Base-by-base conservation (phyloP, 2,888 invertebrate species). In the Eupithecia pulchellata region DNA sequence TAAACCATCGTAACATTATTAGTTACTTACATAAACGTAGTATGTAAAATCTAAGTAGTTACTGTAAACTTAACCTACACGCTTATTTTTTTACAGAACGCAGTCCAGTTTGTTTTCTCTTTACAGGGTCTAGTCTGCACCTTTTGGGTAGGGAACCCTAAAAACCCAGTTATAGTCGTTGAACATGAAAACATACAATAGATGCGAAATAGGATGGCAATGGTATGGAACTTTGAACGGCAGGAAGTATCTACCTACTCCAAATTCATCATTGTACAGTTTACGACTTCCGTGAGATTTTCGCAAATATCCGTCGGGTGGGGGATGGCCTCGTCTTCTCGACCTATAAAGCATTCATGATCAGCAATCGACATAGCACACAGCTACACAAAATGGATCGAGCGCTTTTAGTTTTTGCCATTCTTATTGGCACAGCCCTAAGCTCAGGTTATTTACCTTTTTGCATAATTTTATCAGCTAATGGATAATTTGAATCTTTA, bases 301-400 rank as follows among this genome's bases (percentile, higher is more conserved):
- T 83, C 77, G 77, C 84, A 71, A 81, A 85, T 81, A 76, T 82
- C 84, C 83, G 84, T 79, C 81, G 88, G 83, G 91, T 92, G 91
- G 91, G 91, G 87, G 84, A 79, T 78, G 91, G 82, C 93, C 93
- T 93, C 91, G 90, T 73, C 65, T 57, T 11, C 69, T 66, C 86
- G 84, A 87, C 84, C 89, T 93, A 93, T 93, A 93, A 91, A 93
- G 87, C 85, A 76, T 84, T 79, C 88, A 84, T 84, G 82, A 81
- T 77, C 79, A 80, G 83, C 81, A 82, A 85, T 84, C 81, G 81
- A 73, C 77, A 86, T 80, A 81, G 79, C 84, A 87, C 82, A 83
- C 68, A 71, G 78, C 79, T 73, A 72, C 78, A 80, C 82, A 89
- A 85, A 80, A 91, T 90, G 90, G 81, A 83, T 69, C 79, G 74